Percentiles rank a stretch among this genome's conserved stretches.
Evolutionary conservation across 2,888 invertebrate species (phyloP).

Genomic region (Drosophila vallismaia): DNA sequence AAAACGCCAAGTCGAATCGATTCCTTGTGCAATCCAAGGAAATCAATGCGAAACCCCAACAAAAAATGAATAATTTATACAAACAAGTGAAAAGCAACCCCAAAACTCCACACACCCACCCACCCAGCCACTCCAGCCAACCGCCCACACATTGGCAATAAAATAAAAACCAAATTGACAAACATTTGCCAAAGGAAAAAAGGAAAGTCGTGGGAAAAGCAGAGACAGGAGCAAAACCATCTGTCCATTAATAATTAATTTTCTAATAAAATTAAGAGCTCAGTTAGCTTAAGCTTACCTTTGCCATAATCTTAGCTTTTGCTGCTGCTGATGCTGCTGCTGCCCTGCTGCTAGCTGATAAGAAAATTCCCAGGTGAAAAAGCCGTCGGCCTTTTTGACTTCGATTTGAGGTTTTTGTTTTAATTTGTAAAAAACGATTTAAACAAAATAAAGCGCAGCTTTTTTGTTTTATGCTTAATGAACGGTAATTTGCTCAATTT

Average conservation of each 20-base stretch:
- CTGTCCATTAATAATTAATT: slow-evolving; percentile 64
- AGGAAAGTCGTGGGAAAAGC: slow-evolving; percentile 4
- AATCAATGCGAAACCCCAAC: slow-evolving; percentile 63
- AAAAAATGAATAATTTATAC: slow-evolving; percentile 71
- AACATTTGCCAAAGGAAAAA: slow-evolving; percentile 40
- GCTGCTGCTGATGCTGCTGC: slow-evolving; percentile 7
- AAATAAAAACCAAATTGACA: slow-evolving; percentile 65
- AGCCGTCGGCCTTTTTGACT: slow-evolving; percentile 54
- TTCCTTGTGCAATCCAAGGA: slow-evolving; percentile 30
- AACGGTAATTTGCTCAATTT: slow-evolving; percentile 28
- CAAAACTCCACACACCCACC: slow-evolving; percentile 28
- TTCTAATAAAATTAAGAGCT: slow-evolving; percentile 68
- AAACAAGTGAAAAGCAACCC: slow-evolving; percentile 59
- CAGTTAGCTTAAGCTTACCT: slow-evolving; percentile 57
- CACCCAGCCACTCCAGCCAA: background rate
- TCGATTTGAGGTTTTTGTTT: slow-evolving; percentile 3
- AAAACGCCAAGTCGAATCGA: slow-evolving; percentile 48
- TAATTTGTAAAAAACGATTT: slow-evolving; percentile 23
- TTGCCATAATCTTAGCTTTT: slow-evolving; percentile 65
- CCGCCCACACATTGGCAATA: slow-evolving; percentile 42
- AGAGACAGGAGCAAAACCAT: background rate
- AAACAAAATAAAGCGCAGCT: slow-evolving; percentile 15
- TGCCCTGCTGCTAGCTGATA: slow-evolving; percentile 37
- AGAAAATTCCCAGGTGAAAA: slow-evolving; percentile 41
- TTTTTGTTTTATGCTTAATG: slow-evolving; percentile 39